Conservation (phyloP, 2,113 vertebrate species). For the Cryptotis parvus region DNA sequence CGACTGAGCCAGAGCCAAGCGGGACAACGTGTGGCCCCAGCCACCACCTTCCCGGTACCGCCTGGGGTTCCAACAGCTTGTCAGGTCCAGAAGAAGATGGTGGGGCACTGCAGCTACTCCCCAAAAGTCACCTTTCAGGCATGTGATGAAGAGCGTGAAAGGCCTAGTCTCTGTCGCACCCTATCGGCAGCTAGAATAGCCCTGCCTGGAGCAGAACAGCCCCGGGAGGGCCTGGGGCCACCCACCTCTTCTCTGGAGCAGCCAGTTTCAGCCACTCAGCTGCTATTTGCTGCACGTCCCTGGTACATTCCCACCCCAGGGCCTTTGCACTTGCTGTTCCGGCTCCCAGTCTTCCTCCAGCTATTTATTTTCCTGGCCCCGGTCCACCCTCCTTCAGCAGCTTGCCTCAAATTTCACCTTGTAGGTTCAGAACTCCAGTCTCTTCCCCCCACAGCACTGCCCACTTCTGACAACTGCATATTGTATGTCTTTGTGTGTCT, state of each 20-base stretch:
- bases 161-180: neutral
- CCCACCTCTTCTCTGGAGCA: too few species aligned
- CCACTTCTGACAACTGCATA: too few species aligned
- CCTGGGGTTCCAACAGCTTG: constrained; percentile 22
- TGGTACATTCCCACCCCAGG: neutral
- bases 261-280: neutral
- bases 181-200: neutral
- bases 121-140: too few species aligned
- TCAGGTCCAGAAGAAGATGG: too few species aligned
- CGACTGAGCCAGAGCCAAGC: neutral
- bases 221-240: neutral
- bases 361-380: neutral
- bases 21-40: neutral
- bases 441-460: neutral
- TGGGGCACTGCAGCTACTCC: too few species aligned
- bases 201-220: neutral
- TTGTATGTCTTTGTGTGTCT: too few species aligned
- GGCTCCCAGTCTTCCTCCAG: neutral
- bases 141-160: too few species aligned
- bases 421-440: neutral
- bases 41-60: neutral
- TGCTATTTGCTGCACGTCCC: too few species aligned
- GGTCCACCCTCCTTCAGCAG: neutral
- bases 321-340: neutral
- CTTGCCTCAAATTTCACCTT: neutral